phyloP scores from a whole-genome alignment of 2,797 vertebrate genomes.

The Lagorchestes hirsutus region DNA sequence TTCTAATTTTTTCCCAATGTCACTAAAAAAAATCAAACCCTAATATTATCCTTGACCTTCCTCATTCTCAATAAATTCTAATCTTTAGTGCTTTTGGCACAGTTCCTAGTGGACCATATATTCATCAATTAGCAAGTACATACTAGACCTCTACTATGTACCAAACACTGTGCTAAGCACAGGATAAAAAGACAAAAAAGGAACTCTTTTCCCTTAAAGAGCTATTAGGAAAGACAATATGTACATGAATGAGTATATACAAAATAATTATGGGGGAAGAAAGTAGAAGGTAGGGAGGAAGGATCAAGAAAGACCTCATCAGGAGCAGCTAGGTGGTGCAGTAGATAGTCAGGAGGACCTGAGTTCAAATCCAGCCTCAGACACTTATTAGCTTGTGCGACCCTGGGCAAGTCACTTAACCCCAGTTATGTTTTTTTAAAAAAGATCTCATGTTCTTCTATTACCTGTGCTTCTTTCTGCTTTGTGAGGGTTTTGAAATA shows the following conservation, averaged over 20 bases:
- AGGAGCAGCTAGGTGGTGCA: background rate
- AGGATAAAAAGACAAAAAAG: background rate
- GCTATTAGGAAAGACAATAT: background rate
- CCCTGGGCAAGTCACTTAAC: background rate
- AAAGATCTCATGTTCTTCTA: background rate
- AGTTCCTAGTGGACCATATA: background rate
- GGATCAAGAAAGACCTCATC: background rate
- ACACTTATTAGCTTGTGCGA: background rate
- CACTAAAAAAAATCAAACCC: background rate
- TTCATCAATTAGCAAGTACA: background rate
- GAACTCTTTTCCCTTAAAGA: background rate
- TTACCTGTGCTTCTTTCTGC: background rate
- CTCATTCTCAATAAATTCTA: background rate
- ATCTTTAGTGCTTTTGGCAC: background rate
- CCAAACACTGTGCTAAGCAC: background rate
- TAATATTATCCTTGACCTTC: background rate
- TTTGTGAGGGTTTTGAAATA: background rate
- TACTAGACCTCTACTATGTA: background rate
- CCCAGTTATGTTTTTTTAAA: background rate
- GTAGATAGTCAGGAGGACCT: background rate
- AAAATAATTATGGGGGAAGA: background rate
- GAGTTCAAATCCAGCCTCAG: background rate
- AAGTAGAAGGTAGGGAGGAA: background rate
- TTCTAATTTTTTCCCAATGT: background rate
- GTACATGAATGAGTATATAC: background rate